A percentile compares a stretch with the other conserved stretches of the same genome.
Evolutionary conservation across 2,113 vertebrate genomes (phyloP).

Genomic region (Forbesichthys papilliferus): DNA sequence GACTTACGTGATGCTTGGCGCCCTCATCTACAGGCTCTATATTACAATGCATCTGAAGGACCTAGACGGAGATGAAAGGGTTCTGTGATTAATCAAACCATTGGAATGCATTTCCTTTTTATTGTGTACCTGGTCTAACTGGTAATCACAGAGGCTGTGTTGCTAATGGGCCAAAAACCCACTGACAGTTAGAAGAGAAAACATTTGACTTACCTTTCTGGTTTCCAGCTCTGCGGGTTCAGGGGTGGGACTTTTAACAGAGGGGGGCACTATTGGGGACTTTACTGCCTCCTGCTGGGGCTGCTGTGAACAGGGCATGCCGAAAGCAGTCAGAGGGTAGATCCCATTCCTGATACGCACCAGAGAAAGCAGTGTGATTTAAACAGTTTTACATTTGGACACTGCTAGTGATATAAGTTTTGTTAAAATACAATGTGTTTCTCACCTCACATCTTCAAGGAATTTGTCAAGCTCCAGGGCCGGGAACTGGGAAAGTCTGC

Average conservation of each 20-base stretch:
- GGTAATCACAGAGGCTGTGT: not conserved
- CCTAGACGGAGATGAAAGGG: constrained; percentile 68
- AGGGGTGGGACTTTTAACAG: constrained; percentile 93
- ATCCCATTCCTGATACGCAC: constrained; percentile 86
- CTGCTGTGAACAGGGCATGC: constrained; percentile 90
- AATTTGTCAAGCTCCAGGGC: constrained; percentile 97
- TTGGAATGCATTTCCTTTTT: no score
- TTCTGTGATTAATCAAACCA: no score
- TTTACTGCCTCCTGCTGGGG: constrained; percentile 94
- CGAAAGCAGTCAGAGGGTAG: constrained; percentile 94
- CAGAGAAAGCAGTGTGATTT: not conserved
- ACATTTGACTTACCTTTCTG: constrained; percentile 82
- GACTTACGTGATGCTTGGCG: constrained; percentile 89
- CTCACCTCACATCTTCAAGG: constrained; percentile 95
- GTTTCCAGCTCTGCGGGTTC: constrained; percentile 96
- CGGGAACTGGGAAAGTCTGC: constrained; percentile 94
- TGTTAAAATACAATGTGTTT: not conserved
- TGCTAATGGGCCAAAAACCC: not conserved
- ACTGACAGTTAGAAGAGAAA: no score
- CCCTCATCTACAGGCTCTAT: constrained; percentile 97
- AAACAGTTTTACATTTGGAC: not conserved
- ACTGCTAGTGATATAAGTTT: not conserved
- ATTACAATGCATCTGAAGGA: constrained; percentile 98
- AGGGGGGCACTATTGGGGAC: constrained; percentile 92
- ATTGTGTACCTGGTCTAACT: not conserved